phyloP scores from a whole-genome alignment of 2,113 vertebrate species.

The Smithornis capensis region DNA sequence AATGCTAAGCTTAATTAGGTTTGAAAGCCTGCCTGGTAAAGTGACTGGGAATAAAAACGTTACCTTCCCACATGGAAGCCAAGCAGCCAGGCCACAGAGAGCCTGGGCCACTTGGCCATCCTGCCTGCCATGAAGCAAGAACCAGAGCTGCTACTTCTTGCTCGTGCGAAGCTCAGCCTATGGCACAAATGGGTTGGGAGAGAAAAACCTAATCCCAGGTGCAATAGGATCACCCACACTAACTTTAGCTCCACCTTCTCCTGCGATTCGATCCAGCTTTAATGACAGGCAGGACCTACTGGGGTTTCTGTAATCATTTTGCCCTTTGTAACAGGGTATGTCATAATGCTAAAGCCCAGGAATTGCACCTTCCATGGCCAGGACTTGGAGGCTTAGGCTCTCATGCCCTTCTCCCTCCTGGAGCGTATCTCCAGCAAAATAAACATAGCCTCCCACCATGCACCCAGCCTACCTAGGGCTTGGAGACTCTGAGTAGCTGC shows the following conservation, averaged over 20 bases:
- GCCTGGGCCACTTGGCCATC: not conserved
- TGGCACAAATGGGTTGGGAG: rapidly evolving
- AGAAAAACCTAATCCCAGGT: not conserved
- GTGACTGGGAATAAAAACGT: not conserved
- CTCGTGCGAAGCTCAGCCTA: not conserved
- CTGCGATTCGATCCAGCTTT: not conserved
- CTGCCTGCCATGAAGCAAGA: not conserved
- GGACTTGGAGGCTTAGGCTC: not conserved
- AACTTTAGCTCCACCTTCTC: not conserved
- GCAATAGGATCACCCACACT: not conserved
- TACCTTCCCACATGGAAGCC: not conserved
- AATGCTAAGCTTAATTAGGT: conserved; percentile 80
- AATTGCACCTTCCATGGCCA: not conserved
- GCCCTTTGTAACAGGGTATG: not conserved
- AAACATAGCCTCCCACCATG: rapidly evolving
- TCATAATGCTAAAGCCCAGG: not conserved
- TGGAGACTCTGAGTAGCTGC: not conserved
- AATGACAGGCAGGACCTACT: not conserved
- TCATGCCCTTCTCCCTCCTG: not conserved
- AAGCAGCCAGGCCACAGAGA: not conserved
- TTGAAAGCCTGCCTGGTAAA: conserved; percentile 65
- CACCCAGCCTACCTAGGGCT: not conserved
- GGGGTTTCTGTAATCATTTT: not conserved
- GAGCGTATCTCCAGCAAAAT: not conserved
- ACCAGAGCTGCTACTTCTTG: not conserved